Conservation (phyloP, 2,888 invertebrate species). For the Plutella xylostella region DNA sequence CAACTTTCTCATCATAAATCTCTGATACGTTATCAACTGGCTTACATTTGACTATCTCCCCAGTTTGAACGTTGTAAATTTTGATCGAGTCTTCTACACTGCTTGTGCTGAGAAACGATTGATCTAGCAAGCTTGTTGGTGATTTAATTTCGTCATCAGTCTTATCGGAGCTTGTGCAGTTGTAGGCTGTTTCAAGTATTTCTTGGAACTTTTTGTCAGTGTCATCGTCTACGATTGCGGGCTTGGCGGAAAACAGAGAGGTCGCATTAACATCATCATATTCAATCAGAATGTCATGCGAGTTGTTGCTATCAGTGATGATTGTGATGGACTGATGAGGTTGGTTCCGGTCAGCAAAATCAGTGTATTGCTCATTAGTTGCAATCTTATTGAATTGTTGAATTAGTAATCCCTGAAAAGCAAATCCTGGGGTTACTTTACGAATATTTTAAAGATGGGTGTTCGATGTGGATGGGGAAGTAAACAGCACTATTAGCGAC, state of each 20-base stretch:
- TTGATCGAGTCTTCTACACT: conserved; percentile 64
- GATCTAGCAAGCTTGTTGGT: conserved; percentile 36
- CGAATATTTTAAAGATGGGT: too few relatives aligned
- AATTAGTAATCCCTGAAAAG: conserved; percentile 62
- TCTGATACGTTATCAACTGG: conserved; percentile 57
- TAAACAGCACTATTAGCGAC: too few relatives aligned
- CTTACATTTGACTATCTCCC: conserved; percentile 60
- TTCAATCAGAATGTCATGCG: conserved; percentile 50
- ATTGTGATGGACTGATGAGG: background rate
- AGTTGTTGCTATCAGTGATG: conserved; percentile 35
- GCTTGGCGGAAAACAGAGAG: conserved; percentile 44
- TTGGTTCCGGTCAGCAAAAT: conserved; percentile 37
- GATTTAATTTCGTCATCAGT: conserved; percentile 30
- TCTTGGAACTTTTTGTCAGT: conserved; percentile 54
- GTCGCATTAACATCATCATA: conserved; percentile 47
- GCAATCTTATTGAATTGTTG: conserved; percentile 58
- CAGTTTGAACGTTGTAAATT: conserved; percentile 64
- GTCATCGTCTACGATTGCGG: conserved; percentile 42
- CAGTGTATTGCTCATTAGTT: conserved; percentile 49
- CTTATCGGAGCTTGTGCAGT: conserved; percentile 24
- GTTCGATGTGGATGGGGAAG: too few relatives aligned
- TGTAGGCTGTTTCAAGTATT: conserved; percentile 45
- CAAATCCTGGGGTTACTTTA: too few relatives aligned
- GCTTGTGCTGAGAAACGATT: conserved; percentile 52
- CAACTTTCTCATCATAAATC: conserved; percentile 39